phyloP scores from a whole-genome alignment of 2,113 vertebrate species.

The Petaurus breviceps region DNA sequence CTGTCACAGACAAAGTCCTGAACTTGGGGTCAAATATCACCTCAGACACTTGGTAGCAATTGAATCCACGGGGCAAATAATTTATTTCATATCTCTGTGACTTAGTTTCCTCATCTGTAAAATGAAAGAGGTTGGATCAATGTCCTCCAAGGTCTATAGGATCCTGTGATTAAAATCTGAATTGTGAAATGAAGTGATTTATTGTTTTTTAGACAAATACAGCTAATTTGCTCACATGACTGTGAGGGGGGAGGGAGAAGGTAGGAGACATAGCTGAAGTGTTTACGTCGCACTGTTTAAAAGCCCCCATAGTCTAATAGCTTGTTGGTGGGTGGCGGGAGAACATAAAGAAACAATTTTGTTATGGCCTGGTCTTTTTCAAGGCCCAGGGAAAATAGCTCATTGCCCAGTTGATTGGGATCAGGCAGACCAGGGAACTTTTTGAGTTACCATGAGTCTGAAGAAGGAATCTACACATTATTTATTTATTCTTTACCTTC shows the following conservation, averaged over 20 bases:
- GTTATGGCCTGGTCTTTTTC: background rate
- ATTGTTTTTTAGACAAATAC: background rate
- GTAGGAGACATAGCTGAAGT: background rate
- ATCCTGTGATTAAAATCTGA: background rate
- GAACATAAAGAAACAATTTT: background rate
- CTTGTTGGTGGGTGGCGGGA: background rate
- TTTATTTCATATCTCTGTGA: background rate
- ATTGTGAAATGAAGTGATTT: background rate
- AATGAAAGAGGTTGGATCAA: background rate
- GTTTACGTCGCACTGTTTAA: background rate
- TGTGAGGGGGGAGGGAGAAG: background rate
- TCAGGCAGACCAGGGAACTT: background rate
- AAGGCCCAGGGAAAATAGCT: background rate
- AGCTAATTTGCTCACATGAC: background rate
- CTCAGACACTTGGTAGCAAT: background rate
- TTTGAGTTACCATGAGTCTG: background rate
- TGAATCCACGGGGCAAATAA: background rate
- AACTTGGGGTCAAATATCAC: background rate
- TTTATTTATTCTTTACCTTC: background rate
- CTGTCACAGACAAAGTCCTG: background rate
- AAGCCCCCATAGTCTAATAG: background rate
- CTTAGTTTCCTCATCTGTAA: background rate
- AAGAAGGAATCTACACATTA: background rate
- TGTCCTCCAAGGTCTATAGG: background rate
- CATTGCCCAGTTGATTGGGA: background rate